Conservation (phyloP, 2,113 vertebrate species). For the Aegotheles bennettii region DNA sequence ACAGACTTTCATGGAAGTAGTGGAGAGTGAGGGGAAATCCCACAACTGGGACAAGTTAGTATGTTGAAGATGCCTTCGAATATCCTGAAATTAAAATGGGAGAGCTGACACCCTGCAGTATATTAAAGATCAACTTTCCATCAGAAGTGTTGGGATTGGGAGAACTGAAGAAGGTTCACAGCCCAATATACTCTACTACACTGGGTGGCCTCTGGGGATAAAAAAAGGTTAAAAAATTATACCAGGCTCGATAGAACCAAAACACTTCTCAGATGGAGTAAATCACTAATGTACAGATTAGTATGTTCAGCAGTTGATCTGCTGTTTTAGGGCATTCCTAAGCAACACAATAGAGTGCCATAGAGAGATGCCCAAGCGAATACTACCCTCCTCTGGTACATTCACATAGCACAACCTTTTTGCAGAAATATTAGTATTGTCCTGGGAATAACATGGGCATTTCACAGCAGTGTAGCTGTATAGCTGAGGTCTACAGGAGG, state of each 20-base stretch:
- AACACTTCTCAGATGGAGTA: not conserved
- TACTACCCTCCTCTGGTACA: constrained; percentile 58
- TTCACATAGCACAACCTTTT: constrained; percentile 47
- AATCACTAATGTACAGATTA: not conserved
- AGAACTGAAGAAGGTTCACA: not conserved
- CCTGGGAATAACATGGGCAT: not conserved
- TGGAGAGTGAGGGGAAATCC: fast-evolving
- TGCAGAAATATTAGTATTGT: not conserved
- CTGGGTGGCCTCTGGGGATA: not conserved
- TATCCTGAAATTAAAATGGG: not conserved
- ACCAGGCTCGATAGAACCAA: not conserved
- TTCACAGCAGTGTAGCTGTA: not conserved
- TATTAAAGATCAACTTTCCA: not conserved
- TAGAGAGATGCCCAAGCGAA: constrained; percentile 49
- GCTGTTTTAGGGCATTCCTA: constrained; percentile 7
- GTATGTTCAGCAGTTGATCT: not conserved
- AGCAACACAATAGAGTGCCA: not conserved
- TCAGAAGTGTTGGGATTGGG: not conserved
- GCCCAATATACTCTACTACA: not conserved
- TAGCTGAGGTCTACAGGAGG: not conserved
- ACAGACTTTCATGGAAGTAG: not conserved
- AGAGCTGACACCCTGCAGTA: not conserved
- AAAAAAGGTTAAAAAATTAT: not conserved
- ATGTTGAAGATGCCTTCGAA: not conserved
- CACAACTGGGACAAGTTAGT: not conserved